These are phyloP conservation scores for Carassius gibelio DNA, from an alignment of 2,113 vertebrate species.

Conservation along the genomic window DNA sequence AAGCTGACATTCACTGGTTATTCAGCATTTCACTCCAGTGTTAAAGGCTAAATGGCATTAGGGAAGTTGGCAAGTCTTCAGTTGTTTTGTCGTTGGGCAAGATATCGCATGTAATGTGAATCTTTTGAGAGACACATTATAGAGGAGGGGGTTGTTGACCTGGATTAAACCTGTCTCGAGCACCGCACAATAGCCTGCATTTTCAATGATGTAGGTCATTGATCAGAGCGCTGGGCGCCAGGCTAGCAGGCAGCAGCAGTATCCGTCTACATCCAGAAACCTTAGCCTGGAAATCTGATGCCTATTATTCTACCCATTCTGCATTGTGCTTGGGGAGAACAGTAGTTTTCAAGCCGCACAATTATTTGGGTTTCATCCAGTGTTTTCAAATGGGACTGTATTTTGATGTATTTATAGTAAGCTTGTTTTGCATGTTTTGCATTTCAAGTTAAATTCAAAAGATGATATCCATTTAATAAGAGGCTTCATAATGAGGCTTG, in stretches of 20 bases:
- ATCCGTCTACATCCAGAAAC: slow-evolving; percentile 55
- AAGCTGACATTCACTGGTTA: not conserved
- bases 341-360: not conserved
- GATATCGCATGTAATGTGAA: slow-evolving; percentile 10
- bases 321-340: slow-evolving; percentile 24
- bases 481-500: too few species aligned
- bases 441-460: too few species aligned
- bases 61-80: slow-evolving; percentile 14
- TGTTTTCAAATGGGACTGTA: not conserved
- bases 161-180: slow-evolving; percentile 54
- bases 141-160: slow-evolving; percentile 35
- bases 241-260: slow-evolving; percentile 41
- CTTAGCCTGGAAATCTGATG: slow-evolving; percentile 58
- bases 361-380: slow-evolving; percentile 18
- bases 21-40: not conserved
- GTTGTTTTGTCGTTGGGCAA: slow-evolving; percentile 9
- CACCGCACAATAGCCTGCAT: slow-evolving; percentile 46
- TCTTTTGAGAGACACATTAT: slow-evolving; percentile 15
- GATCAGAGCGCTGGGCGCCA: slow-evolving; percentile 53
- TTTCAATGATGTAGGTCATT: slow-evolving; percentile 62
- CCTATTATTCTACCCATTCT: slow-evolving; percentile 38
- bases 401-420: not conserved
- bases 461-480: too few species aligned
- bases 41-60: slow-evolving; percentile 11
- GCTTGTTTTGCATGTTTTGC: not conserved